Evolutionary conservation across 2,888 invertebrate genomes (phyloP).

Genomic region (Mesorhabditis spiculigera): DNA sequence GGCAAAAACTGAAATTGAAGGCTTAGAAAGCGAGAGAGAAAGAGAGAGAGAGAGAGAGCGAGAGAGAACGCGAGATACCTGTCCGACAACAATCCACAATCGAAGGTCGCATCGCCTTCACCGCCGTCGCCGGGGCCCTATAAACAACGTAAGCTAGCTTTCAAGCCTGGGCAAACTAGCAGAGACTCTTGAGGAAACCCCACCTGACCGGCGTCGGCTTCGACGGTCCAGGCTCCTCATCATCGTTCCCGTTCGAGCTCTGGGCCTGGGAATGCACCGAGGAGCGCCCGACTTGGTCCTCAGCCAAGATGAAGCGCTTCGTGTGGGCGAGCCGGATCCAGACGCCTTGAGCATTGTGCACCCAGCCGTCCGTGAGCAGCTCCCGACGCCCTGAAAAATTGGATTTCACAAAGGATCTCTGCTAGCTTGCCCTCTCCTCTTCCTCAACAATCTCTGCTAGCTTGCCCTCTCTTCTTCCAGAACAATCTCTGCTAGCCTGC

Average conservation of each 20-base stretch:
- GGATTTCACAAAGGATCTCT: no score
- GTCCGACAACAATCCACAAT: slow-evolving; percentile 66
- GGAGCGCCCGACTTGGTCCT: slow-evolving; percentile 21
- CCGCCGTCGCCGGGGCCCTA: neutral
- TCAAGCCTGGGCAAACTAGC: neutral
- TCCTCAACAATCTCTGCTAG: no score
- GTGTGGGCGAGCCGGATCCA: slow-evolving; percentile 38
- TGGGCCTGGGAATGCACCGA: slow-evolving; percentile 29
- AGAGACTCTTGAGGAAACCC: neutral
- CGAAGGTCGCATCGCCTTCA: slow-evolving; percentile 39
- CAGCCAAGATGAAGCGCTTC: slow-evolving; percentile 38
- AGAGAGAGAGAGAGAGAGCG: neutral
- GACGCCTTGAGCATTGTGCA: slow-evolving; percentile 42
- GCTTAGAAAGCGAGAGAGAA: neutral
- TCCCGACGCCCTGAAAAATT: slow-evolving; percentile 24
- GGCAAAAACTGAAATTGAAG: slow-evolving; percentile 73
- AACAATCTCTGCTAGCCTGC: no score
- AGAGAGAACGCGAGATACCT: neutral
- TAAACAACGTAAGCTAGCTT: neutral
- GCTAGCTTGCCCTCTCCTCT: no score
- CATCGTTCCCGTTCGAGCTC: slow-evolving; percentile 42
- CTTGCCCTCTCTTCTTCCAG: no score
- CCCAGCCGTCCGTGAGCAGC: slow-evolving; percentile 42
- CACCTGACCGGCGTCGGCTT: no score
- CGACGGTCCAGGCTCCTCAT: slow-evolving; percentile 17